Conservation (phyloP, 2,797 vertebrate genomes). For the Crypturellus tataupa region DNA sequence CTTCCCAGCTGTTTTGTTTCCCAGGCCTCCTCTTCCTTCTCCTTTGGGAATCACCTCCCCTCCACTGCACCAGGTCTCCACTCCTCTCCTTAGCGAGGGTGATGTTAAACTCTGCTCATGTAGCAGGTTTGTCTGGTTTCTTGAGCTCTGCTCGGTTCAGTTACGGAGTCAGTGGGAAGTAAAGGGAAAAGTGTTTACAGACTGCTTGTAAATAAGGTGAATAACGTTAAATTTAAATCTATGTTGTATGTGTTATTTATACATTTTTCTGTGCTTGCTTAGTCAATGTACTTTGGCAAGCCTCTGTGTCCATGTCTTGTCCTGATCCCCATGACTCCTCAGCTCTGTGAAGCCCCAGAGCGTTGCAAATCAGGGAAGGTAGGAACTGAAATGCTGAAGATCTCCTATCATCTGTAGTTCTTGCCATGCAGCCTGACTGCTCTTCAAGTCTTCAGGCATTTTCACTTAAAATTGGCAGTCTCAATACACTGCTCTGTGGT, state of each 20-base stretch:
- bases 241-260: not conserved
- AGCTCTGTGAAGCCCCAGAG: fast-evolving
- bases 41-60: not conserved
- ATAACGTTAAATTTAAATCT: not conserved
- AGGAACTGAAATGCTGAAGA: not conserved
- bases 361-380: not conserved
- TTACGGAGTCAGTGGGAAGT: not conserved
- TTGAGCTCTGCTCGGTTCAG: not conserved
- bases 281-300: not conserved
- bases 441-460: not conserved
- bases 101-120: not conserved
- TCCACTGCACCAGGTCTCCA: not conserved
- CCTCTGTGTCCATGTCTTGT: not conserved
- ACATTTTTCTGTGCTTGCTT: not conserved
- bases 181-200: not conserved
- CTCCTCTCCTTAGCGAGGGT: fast-evolving
- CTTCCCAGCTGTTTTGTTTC: not conserved
- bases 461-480: not conserved
- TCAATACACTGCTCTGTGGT: not conserved
- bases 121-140: not conserved
- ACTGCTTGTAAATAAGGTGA: not conserved
- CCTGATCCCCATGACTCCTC: fast-evolving
- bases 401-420: not conserved
- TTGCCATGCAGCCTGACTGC: not conserved
- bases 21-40: not conserved